These are phyloP conservation scores for Alauda arvensis DNA, from an alignment of 2,797 vertebrate genomes.

Conservation along the genomic window DNA sequence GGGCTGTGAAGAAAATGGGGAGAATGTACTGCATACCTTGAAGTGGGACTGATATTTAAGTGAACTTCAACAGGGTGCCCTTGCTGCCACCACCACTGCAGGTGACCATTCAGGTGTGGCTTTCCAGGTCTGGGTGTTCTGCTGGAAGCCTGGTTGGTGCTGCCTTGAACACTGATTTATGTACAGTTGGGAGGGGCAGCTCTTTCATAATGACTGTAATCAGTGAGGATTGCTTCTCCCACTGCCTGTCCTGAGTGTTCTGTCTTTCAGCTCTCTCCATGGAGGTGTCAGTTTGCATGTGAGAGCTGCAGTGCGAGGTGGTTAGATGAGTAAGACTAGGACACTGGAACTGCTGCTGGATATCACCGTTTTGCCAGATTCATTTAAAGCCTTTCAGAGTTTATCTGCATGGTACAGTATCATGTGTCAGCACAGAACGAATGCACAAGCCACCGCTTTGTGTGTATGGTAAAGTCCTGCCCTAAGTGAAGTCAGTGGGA, in stretches of 20 bases:
- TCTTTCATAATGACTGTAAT: not conserved
- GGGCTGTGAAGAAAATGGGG: not conserved
- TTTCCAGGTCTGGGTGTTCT: not conserved
- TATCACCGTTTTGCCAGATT: not conserved
- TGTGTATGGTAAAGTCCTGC: not conserved
- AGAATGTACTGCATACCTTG: not conserved
- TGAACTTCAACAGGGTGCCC: not conserved
- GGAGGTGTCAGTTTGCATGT: not conserved
- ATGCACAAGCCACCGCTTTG: not conserved
- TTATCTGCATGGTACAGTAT: not conserved
- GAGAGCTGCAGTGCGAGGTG: not conserved
- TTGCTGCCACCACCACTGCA: not conserved
- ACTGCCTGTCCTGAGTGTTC: not conserved
- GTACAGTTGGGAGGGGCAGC: not conserved
- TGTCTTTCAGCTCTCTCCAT: not conserved
- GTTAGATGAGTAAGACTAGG: not conserved
- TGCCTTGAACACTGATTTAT: not conserved
- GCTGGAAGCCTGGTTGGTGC: not conserved
- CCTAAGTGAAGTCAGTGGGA: not conserved
- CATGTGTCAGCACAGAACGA: not conserved
- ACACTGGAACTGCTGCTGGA: not conserved
- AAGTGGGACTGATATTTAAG: not conserved
- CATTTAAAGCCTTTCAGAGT: not conserved
- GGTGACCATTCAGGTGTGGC: not conserved
- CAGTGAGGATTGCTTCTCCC: not conserved